phyloP scores from a whole-genome alignment of 2,888 invertebrate genomes.

The Macropis europaea region DNA sequence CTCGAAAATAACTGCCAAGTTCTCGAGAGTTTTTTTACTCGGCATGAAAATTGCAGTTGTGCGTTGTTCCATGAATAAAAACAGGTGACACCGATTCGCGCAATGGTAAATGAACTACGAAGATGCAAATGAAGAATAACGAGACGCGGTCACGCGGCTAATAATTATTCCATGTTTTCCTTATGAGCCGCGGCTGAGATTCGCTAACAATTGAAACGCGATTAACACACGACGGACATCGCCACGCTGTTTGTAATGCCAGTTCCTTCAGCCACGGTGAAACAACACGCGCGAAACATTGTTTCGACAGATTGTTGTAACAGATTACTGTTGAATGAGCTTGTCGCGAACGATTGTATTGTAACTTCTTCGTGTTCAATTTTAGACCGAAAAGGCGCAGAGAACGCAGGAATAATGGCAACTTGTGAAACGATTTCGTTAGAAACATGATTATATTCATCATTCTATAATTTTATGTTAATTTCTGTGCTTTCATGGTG shows the following conservation, averaged over 20 bases:
- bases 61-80: slow-evolving; percentile 24
- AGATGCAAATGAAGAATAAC: slow-evolving; percentile 18
- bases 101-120: slow-evolving; percentile 29
- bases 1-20: slow-evolving; percentile 3
- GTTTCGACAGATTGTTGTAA: too few species aligned
- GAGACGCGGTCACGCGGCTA: neutral
- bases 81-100: slow-evolving; percentile 24
- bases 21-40: neutral
- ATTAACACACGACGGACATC: neutral
- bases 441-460: too few species aligned
- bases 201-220: neutral
- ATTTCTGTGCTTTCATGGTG: too few species aligned
- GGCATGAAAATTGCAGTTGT: slow-evolving; percentile 7
- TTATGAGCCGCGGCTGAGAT: neutral
- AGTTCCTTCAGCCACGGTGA: neutral
- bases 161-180: slow-evolving; percentile 20
- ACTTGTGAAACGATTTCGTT: too few species aligned
- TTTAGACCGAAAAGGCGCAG: too few species aligned
- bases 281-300: slow-evolving; percentile 5
- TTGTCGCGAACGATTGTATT: too few species aligned
- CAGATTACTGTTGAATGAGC: too few species aligned
- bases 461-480: too few species aligned
- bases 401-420: too few species aligned
- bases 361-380: too few species aligned
- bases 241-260: too few species aligned